Evolutionary conservation across 1,140 invertebrate genomes (phyloP), one percentile per base, ranked within the genome.

Genomic region (Brachionus angularis): DNA sequence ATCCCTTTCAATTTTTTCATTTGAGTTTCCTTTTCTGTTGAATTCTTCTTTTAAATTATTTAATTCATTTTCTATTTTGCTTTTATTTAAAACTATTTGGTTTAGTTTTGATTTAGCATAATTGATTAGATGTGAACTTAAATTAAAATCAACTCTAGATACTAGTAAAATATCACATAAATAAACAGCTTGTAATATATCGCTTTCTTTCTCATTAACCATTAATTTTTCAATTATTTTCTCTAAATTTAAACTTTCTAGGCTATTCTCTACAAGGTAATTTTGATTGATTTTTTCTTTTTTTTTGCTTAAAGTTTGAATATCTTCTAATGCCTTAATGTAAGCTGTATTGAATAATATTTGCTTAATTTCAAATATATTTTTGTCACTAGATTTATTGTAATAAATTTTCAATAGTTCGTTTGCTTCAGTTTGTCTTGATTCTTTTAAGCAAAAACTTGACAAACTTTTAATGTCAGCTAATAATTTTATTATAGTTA

Each of bases 341-440:
- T 33, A 21, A 25, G 23, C 31, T 5, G 25, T 25, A 33, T 36
- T 67, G 29, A 67, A 67, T 23, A 31, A 12, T 5, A 67, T 67
- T n/a, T 67, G 62, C 16, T 12, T 16, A 21, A 67, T 34, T 34
- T 67, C 62, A 31, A 67, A 67, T 39, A 29, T 14, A 25, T 31
- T 55, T 7, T 27, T 12, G 10, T 14, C 39, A 4, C 21, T 27
- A 34, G 18, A 14, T 46, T 31, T 47, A 8, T 5, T 23, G 14
- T 39, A 67, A 12, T 47, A 67, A 1, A 67, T 21, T 67, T 67
- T 67, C 5, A 67, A 5, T 2, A 67, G 16, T 36, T 67, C 2
- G n/a, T 50, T 67, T 2, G 42, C 62, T 21, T 67, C 62, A n/a
- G 25, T 50, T 5, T 0, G 12, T 29, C 47, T 67, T 8, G 25